phyloP scores from a whole-genome alignment of 2,888 invertebrate genomes.

The Myopa testacea region DNA sequence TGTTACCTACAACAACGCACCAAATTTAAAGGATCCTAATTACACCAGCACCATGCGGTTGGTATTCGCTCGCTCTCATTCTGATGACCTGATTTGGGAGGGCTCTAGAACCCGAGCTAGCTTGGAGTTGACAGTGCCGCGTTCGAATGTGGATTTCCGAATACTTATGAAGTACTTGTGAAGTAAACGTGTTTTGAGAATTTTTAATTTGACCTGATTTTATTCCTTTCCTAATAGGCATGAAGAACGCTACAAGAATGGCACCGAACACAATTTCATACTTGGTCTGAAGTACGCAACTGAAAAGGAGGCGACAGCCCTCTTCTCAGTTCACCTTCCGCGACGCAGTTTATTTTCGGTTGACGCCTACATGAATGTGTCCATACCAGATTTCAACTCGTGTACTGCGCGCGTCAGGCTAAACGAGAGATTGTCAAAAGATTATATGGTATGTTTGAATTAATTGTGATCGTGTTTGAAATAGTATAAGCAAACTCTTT shows the following conservation, averaged over 20 bases:
- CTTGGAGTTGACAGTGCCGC: constrained; percentile 75
- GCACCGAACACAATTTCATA: constrained; percentile 71
- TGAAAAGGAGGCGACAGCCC: constrained; percentile 72
- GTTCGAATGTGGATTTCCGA: constrained; percentile 76
- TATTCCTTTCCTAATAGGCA: constrained; percentile 53
- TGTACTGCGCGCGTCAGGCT: constrained; percentile 76
- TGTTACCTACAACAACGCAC: constrained; percentile 78
- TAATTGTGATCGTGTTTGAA: background rate
- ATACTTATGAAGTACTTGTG: constrained; percentile 68
- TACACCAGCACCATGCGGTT: constrained; percentile 75
- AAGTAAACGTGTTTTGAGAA: background rate
- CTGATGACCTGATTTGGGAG: constrained; percentile 72
- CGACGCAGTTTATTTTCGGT: constrained; percentile 75
- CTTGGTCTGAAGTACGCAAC: constrained; percentile 72
- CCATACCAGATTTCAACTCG: constrained; percentile 80
- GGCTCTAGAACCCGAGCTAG: constrained; percentile 71
- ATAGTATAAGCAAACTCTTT: background rate
- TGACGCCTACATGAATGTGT: constrained; percentile 79
- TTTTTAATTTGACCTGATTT: background rate
- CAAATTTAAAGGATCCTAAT: constrained; percentile 71
- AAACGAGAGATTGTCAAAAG: constrained; percentile 76
- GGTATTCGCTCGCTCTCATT: constrained; percentile 73
- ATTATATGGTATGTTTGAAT: constrained; percentile 74
- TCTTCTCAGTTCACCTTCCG: constrained; percentile 74
- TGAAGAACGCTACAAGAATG: constrained; percentile 68